Percentiles rank a stretch among this genome's conserved stretches.
These are phyloP conservation scores for Andrena trimmerana DNA, from an alignment of 2,888 invertebrate genomes.

Conservation along the genomic window DNA sequence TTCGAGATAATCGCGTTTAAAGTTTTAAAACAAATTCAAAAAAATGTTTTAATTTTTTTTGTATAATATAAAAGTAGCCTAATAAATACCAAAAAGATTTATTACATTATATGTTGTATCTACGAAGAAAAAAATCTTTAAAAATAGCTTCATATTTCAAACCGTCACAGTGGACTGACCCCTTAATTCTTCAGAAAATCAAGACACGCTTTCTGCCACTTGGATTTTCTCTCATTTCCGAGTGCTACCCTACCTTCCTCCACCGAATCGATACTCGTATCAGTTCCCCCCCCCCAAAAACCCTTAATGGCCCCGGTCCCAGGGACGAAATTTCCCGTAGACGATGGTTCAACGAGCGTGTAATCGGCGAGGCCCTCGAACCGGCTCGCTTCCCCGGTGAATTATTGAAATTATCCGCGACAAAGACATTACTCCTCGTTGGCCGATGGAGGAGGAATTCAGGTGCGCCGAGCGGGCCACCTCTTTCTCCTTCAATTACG, in stretches of 20 bases:
- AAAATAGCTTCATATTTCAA: too few species aligned
- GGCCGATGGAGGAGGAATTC: neutral
- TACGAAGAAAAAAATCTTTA: too few species aligned
- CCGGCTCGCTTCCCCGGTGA: slow-evolving; percentile 13
- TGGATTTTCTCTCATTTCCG: too few species aligned
- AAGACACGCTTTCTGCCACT: too few species aligned
- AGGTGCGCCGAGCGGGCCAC: neutral
- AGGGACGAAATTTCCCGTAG: slow-evolving; percentile 1
- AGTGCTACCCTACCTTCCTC: neutral
- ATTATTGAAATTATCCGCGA: slow-evolving; percentile 19
- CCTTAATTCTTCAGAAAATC: too few species aligned
- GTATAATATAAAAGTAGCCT: too few species aligned
- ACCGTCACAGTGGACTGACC: too few species aligned
- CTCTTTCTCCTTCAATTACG: slow-evolving; percentile 47
- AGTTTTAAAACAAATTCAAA: too few species aligned
- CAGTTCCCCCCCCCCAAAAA: neutral
- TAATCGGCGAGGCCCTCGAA: slow-evolving; percentile 11
- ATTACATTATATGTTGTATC: too few species aligned
- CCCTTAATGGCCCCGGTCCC: neutral
- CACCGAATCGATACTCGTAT: slow-evolving; percentile 2
- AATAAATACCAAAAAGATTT: too few species aligned
- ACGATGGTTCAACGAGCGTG: slow-evolving; percentile 14
- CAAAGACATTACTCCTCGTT: neutral
- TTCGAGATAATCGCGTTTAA: too few species aligned
- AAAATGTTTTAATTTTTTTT: too few species aligned